Base-by-base conservation (phyloP, 2,797 vertebrate species). In the Dendrocincla fuliginosa region DNA sequence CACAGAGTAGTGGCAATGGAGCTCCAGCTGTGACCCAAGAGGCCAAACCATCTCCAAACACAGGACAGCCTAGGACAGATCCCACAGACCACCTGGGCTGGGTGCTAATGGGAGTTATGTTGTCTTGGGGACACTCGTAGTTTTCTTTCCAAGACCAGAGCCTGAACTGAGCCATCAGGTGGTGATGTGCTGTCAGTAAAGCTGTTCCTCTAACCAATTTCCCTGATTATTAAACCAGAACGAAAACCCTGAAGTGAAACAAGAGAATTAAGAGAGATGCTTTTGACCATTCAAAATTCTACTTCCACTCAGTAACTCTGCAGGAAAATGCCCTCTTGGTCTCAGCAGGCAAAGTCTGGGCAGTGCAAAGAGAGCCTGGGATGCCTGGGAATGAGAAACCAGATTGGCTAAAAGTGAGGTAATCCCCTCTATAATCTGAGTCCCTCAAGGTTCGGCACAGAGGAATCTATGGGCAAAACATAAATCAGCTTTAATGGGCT, bases 401-500 rank as follows among this genome's bases (percentile, higher is more conserved):
- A 81, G 89, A 94, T 92, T 95, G 95, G 95, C 86, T 89, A 71
- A 60, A 93, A 96, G 93, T 96, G 96, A 97, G 94, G 95, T 92
- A 92, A 97, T 79, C 77, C 74, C 91, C 88, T 97, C 87, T 86
- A 77, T 90, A 83, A 92, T 88, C 96, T 67, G 90, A 71, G 67
- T 96, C 89, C 92, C 87, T 96, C 88, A 93, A 93, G 96, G 91
- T 93, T 61, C 82, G 89, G 91, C 73, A 82, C 82, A 63, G 78
- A 97, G 76, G 94, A 97, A 93, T 97, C 96, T 79, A 78, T 39
- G 52, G 84, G 94, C 91, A 97, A 97, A 97, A 95, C 89, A 96
- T 77, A 97, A 97, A 96, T 97, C 93, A 97, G 85, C 87, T 97
- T 98, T 97, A 97, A 97, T 97, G 96, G 95, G 93, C 97, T 98